Conservation (phyloP, 2,888 invertebrate genomes). For the Nemoura dubitans region DNA sequence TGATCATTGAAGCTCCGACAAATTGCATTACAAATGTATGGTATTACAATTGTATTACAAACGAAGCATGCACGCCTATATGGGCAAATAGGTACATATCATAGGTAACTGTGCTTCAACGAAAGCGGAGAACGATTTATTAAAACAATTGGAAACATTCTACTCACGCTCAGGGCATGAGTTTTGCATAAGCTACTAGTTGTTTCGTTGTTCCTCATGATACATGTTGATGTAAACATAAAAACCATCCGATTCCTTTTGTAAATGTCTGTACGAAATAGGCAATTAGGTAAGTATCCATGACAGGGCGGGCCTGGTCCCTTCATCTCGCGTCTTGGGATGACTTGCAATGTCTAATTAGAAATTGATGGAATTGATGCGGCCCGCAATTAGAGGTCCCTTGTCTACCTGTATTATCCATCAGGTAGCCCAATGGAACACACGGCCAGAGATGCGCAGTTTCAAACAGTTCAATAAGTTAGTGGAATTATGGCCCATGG, state of each 20-base stretch:
- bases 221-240: no score
- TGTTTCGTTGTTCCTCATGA: no score
- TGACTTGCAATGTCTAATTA: not conserved
- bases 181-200: no score
- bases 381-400: not conserved
- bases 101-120: not conserved
- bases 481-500: conserved; percentile 12
- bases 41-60: not conserved
- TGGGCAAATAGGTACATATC: not conserved
- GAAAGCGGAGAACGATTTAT: no score
- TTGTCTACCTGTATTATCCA: conserved; percentile 7
- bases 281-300: no score
- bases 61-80: no score
- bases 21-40: not conserved
- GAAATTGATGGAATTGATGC: not conserved
- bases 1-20: not conserved
- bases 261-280: no score
- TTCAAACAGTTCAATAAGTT: conserved; percentile 1
- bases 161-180: no score
- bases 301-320: no score
- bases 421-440: not conserved
- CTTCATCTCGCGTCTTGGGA: not conserved
- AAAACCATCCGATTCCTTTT: no score
- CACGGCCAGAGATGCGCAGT: not conserved
- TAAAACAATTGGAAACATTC: no score